These are phyloP conservation scores for Pantelozetes paolii DNA, from an alignment of 2,888 invertebrate genomes.

Conservation along the genomic window DNA sequence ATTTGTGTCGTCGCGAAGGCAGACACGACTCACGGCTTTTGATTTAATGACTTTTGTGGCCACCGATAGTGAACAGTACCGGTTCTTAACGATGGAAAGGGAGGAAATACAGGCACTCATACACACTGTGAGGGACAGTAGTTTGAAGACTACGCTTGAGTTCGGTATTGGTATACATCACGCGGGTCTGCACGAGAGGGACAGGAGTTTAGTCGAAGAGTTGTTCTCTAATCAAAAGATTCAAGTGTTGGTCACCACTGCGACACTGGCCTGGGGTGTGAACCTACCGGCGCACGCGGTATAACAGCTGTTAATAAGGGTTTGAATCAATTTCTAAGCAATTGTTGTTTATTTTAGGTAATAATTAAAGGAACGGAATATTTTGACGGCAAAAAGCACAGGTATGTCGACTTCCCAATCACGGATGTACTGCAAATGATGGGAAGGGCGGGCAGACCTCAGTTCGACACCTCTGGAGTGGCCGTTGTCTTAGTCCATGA, in stretches of 20 bases:
- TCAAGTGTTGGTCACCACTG: slow-evolving; percentile 61
- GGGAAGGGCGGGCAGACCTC: slow-evolving; percentile 95
- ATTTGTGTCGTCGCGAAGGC: slow-evolving; percentile 92
- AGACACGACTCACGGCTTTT: slow-evolving; percentile 91
- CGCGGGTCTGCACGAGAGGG: slow-evolving; percentile 89
- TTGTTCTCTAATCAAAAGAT: slow-evolving; percentile 91
- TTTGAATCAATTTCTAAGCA: background rate
- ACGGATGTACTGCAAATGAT: slow-evolving; percentile 99
- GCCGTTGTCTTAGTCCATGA: slow-evolving; percentile 75
- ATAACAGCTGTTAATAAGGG: background rate
- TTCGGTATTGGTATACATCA: slow-evolving; percentile 99
- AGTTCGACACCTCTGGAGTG: slow-evolving; percentile 83
- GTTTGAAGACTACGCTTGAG: slow-evolving; percentile 77
- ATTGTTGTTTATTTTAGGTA: slow-evolving; percentile 56
- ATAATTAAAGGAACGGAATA: slow-evolving; percentile 99
- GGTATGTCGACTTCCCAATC: slow-evolving; percentile 99
- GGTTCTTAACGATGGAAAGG: slow-evolving; percentile 85
- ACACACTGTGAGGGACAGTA: slow-evolving; percentile 66
- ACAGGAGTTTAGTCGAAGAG: slow-evolving; percentile 85
- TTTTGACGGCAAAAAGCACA: slow-evolving; percentile 90
- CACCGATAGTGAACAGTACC: slow-evolving; percentile 79
- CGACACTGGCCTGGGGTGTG: slow-evolving; percentile 82
- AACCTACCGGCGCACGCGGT: slow-evolving; percentile 92
- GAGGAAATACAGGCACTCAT: slow-evolving; percentile 70
- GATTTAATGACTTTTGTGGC: slow-evolving; percentile 88